A percentile compares a stretch with the other conserved stretches of the same genome.
Evolutionary conservation across 2,113 vertebrate genomes (phyloP).

Genomic region (Microtus ochrogaster): DNA sequence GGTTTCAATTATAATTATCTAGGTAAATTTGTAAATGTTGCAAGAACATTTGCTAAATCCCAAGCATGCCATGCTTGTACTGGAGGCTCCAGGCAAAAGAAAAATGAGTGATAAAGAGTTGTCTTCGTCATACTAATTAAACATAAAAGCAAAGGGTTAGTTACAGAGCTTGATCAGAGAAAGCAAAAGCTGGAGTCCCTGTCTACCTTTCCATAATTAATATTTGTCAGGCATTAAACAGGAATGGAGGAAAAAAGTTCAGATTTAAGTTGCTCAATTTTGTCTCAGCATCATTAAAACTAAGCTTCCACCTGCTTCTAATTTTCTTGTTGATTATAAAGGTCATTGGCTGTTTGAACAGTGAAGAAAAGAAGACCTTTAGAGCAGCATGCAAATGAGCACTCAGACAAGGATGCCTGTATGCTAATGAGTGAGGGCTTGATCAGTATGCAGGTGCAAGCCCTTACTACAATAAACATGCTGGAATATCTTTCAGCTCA

Average conservation of each 20-base stretch:
- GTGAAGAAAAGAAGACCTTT: constrained; percentile 52
- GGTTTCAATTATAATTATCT: constrained; percentile 56
- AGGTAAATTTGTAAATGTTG: constrained; percentile 66
- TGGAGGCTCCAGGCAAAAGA: constrained; percentile 25
- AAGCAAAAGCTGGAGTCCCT: constrained; percentile 52
- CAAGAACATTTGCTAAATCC: constrained; percentile 49
- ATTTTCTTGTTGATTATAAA: constrained; percentile 83
- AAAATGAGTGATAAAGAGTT: constrained; percentile 56
- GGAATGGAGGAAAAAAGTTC: constrained; percentile 69
- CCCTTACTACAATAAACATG: constrained; percentile 73
- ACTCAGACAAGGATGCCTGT: constrained; percentile 28
- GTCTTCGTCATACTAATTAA: constrained; percentile 69
- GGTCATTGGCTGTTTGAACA: constrained; percentile 79
- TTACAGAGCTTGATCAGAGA: constrained; percentile 66
- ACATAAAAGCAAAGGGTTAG: constrained; percentile 61
- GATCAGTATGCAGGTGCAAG: constrained; percentile 73
- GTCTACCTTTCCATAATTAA: constrained; percentile 71
- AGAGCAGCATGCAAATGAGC: constrained; percentile 74
- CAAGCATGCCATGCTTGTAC: constrained; percentile 11
- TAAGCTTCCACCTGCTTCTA: constrained; percentile 78
- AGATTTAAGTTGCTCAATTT: constrained; percentile 76
- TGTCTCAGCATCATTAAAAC: constrained; percentile 72
- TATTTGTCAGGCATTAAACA: constrained; percentile 74
- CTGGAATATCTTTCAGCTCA: constrained; percentile 72
- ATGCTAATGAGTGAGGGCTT: constrained; percentile 71